These are phyloP conservation scores for Addax nasomaculatus DNA, from an alignment of 2,113 vertebrate genomes.

Conservation along the genomic window DNA sequence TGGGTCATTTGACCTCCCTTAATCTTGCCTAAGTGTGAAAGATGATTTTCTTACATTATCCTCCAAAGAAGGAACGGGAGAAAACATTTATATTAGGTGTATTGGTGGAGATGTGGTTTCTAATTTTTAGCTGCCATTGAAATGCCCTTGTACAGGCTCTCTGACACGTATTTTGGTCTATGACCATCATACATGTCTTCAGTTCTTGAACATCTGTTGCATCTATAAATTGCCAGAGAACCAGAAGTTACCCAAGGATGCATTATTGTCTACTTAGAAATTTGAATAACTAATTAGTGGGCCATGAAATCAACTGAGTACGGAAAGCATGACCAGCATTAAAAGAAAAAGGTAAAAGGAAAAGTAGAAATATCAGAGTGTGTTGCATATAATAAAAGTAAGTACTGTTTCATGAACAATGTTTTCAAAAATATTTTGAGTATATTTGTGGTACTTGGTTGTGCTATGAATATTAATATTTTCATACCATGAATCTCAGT, in stretches of 20 bases:
- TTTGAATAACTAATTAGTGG: not conserved
- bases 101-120: not conserved
- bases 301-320: not conserved
- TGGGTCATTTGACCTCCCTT: not conserved
- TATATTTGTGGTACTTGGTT: not conserved
- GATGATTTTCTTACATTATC: not conserved
- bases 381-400: not conserved
- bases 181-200: accelerated
- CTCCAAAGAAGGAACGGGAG: not conserved
- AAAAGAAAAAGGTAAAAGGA: not conserved
- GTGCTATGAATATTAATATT: not conserved
- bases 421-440: not conserved
- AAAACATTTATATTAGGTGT: not conserved
- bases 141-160: not conserved
- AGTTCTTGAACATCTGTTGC: not conserved
- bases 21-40: not conserved
- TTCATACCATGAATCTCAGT: not conserved
- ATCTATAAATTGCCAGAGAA: not conserved
- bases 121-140: not conserved
- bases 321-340: not conserved
- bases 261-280: not conserved
- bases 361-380: not conserved
- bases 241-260: not conserved
- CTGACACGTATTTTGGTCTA: not conserved
- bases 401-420: not conserved